phyloP scores from a whole-genome alignment of 2,797 vertebrate species.

The Trachops cirrhosus region DNA sequence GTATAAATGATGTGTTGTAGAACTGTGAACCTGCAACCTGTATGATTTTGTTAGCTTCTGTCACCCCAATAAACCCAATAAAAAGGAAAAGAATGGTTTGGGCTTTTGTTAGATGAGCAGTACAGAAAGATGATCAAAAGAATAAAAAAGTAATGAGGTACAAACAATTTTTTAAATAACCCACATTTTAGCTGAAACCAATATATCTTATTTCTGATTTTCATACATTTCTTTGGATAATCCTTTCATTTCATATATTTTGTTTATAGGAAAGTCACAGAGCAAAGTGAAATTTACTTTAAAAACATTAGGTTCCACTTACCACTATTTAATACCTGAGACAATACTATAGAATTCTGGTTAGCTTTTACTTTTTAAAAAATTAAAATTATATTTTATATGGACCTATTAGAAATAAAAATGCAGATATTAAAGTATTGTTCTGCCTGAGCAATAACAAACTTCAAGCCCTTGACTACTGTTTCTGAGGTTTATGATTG shows the following conservation, averaged over 20 bases:
- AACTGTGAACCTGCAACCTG: not conserved
- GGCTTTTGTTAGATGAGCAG: not conserved
- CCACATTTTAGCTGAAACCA: not conserved
- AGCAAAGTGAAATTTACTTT: not conserved
- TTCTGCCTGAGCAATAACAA: not conserved
- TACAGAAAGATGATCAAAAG: not conserved
- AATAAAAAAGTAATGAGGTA: not conserved
- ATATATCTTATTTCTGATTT: not conserved
- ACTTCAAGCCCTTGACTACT: not conserved
- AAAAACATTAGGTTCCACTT: not conserved
- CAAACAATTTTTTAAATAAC: not conserved
- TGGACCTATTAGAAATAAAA: not conserved
- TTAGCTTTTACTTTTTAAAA: not conserved
- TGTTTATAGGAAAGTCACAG: not conserved
- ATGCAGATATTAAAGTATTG: not conserved
- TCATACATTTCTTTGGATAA: not conserved
- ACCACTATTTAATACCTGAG: not conserved
- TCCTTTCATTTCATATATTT: not conserved
- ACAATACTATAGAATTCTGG: not conserved
- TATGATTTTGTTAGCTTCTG: not conserved
- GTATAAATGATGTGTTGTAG: not conserved
- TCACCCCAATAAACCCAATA: not conserved
- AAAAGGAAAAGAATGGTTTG: not conserved
- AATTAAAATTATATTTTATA: conserved; percentile 18
- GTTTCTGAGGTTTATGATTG: not conserved